These are phyloP conservation scores for Andrena hattorfiana DNA, from an alignment of 2,888 invertebrate genomes.

Conservation along the genomic window DNA sequence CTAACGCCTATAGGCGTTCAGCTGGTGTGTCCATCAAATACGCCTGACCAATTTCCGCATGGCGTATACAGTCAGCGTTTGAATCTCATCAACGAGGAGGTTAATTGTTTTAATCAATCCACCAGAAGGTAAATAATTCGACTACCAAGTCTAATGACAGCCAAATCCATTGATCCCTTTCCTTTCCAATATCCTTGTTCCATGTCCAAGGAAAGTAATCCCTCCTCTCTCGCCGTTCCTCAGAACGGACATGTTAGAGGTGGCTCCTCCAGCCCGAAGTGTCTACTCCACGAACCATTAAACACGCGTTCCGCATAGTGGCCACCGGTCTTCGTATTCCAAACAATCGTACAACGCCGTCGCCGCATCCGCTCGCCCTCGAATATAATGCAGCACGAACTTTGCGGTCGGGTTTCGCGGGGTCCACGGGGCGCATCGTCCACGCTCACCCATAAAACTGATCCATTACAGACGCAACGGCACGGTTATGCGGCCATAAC, in stretches of 20 bases:
- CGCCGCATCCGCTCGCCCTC: constrained; percentile 2
- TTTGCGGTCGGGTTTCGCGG: constrained; percentile 41
- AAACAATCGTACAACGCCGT: constrained; percentile 39
- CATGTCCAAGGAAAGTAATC: no score
- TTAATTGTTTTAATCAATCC: no score
- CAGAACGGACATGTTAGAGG: not conserved
- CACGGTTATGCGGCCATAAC: constrained; percentile 60
- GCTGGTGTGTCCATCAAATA: no score
- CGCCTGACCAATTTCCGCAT: no score
- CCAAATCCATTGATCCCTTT: no score
- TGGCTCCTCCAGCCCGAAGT: not conserved
- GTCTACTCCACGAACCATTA: not conserved
- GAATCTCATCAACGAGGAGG: no score
- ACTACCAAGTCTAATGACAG: no score
- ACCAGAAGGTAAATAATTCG: no score
- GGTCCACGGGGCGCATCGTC: constrained; percentile 16
- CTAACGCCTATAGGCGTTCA: no score
- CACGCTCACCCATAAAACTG: constrained; percentile 65
- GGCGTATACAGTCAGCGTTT: no score
- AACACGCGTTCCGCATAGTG: not conserved
- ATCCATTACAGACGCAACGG: constrained; percentile 67
- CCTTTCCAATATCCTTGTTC: no score
- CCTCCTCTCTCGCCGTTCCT: no score
- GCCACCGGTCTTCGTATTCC: not conserved
- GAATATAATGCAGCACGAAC: constrained; percentile 36